Evolutionary conservation across 2,888 invertebrate species (phyloP).

Genomic region (Lasioglossum morio): DNA sequence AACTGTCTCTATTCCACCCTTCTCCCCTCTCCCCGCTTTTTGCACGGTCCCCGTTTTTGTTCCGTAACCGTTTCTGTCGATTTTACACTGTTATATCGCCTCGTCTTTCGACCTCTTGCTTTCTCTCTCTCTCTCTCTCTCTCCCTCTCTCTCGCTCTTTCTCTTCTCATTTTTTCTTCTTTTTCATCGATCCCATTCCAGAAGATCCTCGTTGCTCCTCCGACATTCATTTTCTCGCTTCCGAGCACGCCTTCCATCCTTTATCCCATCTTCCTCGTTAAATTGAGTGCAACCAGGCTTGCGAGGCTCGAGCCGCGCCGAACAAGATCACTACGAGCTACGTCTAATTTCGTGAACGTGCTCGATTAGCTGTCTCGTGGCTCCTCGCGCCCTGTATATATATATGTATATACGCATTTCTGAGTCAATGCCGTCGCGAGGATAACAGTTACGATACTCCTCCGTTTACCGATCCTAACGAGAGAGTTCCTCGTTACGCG

Average conservation of each 20-base stretch:
- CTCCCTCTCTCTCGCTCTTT: too few species aligned
- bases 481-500: constrained; percentile 53
- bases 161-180: neutral
- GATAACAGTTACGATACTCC: constrained; percentile 41
- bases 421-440: constrained; percentile 27
- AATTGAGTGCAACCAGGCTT: constrained; percentile 12
- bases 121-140: too few species aligned
- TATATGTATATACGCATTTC: constrained; percentile 24
- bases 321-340: constrained; percentile 36
- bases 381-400: constrained; percentile 16
- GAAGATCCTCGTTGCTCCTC: neutral
- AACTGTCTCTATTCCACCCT: constrained; percentile 8
- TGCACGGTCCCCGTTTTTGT: neutral
- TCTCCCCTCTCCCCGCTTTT: neutral
- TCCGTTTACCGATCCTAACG: constrained; percentile 64
- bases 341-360: constrained; percentile 68
- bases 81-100: constrained; percentile 10
- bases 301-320: constrained; percentile 24
- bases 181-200: neutral
- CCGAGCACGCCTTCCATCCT: constrained; percentile 2
- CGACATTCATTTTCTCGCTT: neutral
- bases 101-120: neutral
- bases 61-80: constrained; percentile 25
- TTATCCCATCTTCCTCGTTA: neutral
- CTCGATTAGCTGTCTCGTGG: constrained; percentile 59